Conservation (phyloP, 2,113 vertebrate species). For the Eptatretus burgeri region DNA sequence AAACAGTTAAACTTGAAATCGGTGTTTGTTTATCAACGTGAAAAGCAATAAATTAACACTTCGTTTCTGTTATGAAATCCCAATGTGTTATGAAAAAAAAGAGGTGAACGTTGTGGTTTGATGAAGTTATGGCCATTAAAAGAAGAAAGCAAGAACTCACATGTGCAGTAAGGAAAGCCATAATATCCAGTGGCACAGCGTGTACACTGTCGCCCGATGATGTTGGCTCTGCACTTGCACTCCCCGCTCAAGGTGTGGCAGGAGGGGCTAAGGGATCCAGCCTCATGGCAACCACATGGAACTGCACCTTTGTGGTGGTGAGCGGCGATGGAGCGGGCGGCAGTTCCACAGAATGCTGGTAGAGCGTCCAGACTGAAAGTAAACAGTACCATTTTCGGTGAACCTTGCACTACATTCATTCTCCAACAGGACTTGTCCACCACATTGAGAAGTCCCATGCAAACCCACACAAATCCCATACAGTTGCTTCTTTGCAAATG, state of each 20-base stretch:
- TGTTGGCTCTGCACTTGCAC: slow-evolving; percentile 38
- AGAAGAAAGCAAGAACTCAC: slow-evolving; percentile 22
- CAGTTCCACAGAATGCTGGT: slow-evolving; percentile 34
- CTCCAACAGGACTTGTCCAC: too few species aligned
- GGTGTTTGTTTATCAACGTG: too few species aligned
- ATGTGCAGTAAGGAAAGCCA: slow-evolving; percentile 69
- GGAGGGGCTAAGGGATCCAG: slow-evolving; percentile 26
- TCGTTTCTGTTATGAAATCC: too few species aligned
- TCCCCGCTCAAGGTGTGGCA: slow-evolving; percentile 55
- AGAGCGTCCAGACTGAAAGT: slow-evolving; percentile 25
- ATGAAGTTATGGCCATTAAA: fast-evolving
- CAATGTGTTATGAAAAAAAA: too few species aligned
- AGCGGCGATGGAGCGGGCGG: slow-evolving; percentile 45
- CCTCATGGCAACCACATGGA: slow-evolving; percentile 55
- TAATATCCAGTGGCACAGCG: slow-evolving; percentile 68
- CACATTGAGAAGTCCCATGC: too few species aligned
- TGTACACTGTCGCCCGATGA: slow-evolving; percentile 73
- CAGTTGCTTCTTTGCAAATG: too few species aligned
- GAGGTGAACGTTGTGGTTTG: background rate
- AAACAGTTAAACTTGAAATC: too few species aligned
- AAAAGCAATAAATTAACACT: too few species aligned
- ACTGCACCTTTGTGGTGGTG: slow-evolving; percentile 65
- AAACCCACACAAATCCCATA: too few species aligned
- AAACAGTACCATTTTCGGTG: too few species aligned
- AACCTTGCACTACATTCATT: too few species aligned